A percentile compares a stretch with the other conserved stretches of the same genome.
phyloP scores from a whole-genome alignment of 2,888 invertebrate genomes.

The Macrostomum cliftonense region DNA sequence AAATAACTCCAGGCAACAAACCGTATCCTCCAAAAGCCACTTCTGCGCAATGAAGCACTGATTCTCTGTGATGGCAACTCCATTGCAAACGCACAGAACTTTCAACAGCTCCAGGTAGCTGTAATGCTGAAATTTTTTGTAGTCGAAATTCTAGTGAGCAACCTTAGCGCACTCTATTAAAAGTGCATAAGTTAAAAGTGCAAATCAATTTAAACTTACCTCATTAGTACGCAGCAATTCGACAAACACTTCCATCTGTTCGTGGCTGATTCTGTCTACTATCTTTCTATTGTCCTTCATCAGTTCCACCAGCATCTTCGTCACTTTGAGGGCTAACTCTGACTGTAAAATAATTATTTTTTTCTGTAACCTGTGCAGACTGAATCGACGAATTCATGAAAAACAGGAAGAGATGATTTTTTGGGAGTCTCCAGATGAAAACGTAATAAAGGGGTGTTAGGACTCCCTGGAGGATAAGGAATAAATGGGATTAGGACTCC shows the following conservation, averaged over 20 bases:
- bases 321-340: slow-evolving; percentile 35
- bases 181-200: too few relatives aligned
- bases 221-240: slow-evolving; percentile 26
- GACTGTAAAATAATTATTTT: slow-evolving; percentile 19
- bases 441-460: too few relatives aligned
- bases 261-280: slow-evolving; percentile 32
- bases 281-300: slow-evolving; percentile 35
- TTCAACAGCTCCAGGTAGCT: slow-evolving; percentile 31
- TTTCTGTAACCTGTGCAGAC: too few relatives aligned
- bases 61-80: slow-evolving; percentile 35
- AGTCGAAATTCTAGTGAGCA: too few relatives aligned
- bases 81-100: slow-evolving; percentile 35
- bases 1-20: too few relatives aligned
- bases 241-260: slow-evolving; percentile 33
- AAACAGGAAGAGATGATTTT: too few relatives aligned
- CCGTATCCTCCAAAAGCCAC: slow-evolving; percentile 31
- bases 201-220: too few relatives aligned
- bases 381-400: too few relatives aligned
- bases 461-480: too few relatives aligned
- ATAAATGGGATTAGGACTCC: too few relatives aligned
- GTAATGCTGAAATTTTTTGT: slow-evolving; percentile 29
- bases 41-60: slow-evolving; percentile 33
- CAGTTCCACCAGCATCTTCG: slow-evolving; percentile 35
- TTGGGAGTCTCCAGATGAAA: too few relatives aligned
- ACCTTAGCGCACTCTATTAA: too few relatives aligned